Base-by-base conservation (phyloP, 2,888 invertebrate species). In the Trichogramma evanescens region DNA sequence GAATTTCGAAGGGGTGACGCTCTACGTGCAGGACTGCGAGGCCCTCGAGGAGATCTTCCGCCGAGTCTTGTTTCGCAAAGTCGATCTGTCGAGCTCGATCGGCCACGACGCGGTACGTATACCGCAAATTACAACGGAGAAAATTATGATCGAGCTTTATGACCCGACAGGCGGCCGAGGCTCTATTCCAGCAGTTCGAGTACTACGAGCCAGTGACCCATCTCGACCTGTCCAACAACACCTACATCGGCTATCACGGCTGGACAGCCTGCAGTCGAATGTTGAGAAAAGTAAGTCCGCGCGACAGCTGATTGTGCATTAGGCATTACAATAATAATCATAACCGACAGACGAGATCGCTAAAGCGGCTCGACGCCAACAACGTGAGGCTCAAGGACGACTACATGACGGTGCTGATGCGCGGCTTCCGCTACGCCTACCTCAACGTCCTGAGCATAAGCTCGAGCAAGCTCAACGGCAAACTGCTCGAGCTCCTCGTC, bases 161-260 rank as follows among this genome's bases (percentile, higher is more conserved):
- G 26, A 26, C 26, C 39, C 67, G 67, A 55, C 66, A 76, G 73
- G 74, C 73, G 66, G 82, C 88, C 49, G 88, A 89, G 69, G 89
- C 91, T 50, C 76, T 95, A 57, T 93, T 92, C 76, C 93, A 95
- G 76, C 93, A 94, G 90, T 83, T 94, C 65, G 94, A 95, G 75
- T 95, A 91, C 77, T 95, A 95, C 77, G 93, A 94, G 75, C 91
- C 93, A 50, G 81, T 84, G 0, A 78, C 77, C 65, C 83, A 86
- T 66, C 78, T 95, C 63, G 88, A 89, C 74, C 86, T 95, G 65
- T 87, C 88, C 43, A 87, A 86, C 55, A 93, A 92, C 76, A 81
- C 86, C 61, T 83, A 83, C 68, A 89, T 93, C 76, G 88, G 89
- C 58, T 81, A 84, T 51, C 80, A 90, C 49, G 93, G 93, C 7